phyloP scores from a whole-genome alignment of 2,888 invertebrate genomes.

The Macaria liturata region DNA sequence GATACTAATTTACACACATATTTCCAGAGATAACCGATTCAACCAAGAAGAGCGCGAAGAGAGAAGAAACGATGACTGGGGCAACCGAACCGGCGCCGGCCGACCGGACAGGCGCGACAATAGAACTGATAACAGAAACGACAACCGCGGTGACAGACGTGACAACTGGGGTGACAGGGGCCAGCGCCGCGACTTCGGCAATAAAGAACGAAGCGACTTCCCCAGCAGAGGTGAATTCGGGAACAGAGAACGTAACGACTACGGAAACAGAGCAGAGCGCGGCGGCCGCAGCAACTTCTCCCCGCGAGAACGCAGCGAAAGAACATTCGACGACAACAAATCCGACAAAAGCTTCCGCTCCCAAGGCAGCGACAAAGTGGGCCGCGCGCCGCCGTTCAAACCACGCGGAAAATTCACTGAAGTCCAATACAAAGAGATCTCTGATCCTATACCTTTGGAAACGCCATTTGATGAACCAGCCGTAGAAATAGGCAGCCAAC shows the following conservation, averaged over 20 bases:
- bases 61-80: slow-evolving; percentile 51
- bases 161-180: slow-evolving; percentile 50
- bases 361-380: slow-evolving; percentile 51
- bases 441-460: slow-evolving; percentile 74
- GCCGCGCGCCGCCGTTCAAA: slow-evolving; percentile 60
- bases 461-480: slow-evolving; percentile 72
- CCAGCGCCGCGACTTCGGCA: slow-evolving; percentile 41
- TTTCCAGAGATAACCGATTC: slow-evolving; percentile 48
- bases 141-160: slow-evolving; percentile 41
- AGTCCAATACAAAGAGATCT: slow-evolving; percentile 62
- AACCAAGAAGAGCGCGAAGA: slow-evolving; percentile 57
- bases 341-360: slow-evolving; percentile 62
- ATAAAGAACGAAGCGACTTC: slow-evolving; percentile 41
- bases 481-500: slow-evolving; percentile 77
- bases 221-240: slow-evolving; percentile 41
- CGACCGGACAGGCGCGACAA: slow-evolving; percentile 37
- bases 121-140: slow-evolving; percentile 1
- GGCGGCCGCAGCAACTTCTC: slow-evolving; percentile 55
- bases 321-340: slow-evolving; percentile 60
- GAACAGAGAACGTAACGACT: slow-evolving; percentile 32
- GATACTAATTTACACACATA: background rate
- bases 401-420: slow-evolving; percentile 59
- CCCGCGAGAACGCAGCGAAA: slow-evolving; percentile 57
- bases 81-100: slow-evolving; percentile 41
- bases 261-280: slow-evolving; percentile 18